Evolutionary conservation across 2,888 invertebrate species (phyloP).

Genomic region (Epinotia brunnichana): DNA sequence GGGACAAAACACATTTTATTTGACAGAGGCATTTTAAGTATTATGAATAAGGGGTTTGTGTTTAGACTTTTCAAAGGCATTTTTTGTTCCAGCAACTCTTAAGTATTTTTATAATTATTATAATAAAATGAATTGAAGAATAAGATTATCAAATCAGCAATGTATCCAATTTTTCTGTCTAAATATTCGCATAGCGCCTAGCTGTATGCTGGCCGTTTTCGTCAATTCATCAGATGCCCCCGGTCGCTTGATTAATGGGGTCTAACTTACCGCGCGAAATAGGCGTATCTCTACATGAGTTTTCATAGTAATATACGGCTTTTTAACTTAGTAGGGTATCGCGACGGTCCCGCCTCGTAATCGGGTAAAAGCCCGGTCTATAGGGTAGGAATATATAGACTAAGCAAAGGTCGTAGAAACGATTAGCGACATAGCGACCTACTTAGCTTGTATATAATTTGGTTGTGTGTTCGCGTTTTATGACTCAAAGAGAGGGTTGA

Average conservation of each 20-base stretch:
- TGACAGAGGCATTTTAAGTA: too few species aligned
- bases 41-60: too few species aligned
- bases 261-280: constrained; percentile 30
- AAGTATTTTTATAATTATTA: too few species aligned
- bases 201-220: neutral
- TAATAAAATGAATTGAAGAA: too few species aligned
- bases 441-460: neutral
- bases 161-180: neutral
- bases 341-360: constrained; percentile 52
- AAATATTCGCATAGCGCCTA: neutral
- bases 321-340: neutral
- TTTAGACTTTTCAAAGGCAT: too few species aligned
- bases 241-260: constrained; percentile 60
- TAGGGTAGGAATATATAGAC: constrained; percentile 9
- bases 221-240: constrained; percentile 11
- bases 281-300: neutral
- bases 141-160: too few species aligned
- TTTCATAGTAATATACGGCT: neutral
- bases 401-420: constrained; percentile 10
- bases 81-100: too few species aligned
- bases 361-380: constrained; percentile 48
- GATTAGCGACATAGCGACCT: constrained; percentile 21
- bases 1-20: too few species aligned
- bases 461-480: constrained; percentile 5
- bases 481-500: constrained; percentile 7